phyloP scores from a whole-genome alignment of 2,113 vertebrate species.

The Pimephales promelas region DNA sequence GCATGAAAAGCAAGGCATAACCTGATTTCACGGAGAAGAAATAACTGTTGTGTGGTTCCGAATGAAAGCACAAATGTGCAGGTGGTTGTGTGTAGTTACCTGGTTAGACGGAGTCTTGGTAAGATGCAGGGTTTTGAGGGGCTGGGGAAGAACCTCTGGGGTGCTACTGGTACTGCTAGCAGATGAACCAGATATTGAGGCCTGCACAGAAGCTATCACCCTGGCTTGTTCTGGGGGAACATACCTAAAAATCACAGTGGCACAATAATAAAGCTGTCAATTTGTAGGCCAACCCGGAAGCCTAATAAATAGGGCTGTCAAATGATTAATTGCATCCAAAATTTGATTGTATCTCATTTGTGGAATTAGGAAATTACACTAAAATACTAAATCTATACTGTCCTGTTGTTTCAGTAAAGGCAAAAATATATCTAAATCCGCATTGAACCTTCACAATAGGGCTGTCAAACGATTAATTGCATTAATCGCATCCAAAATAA shows the following conservation, averaged over 20 bases:
- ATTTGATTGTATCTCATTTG: not conserved
- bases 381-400: not conserved
- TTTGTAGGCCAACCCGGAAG: not conserved
- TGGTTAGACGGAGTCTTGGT: slow-evolving; percentile 91
- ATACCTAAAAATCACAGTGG: slow-evolving; percentile 78
- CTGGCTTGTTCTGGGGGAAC: slow-evolving; percentile 94
- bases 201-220: slow-evolving; percentile 87
- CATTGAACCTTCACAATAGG: not conserved
- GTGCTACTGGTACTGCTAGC: slow-evolving; percentile 95
- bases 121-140: slow-evolving; percentile 90
- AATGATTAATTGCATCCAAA: too few relatives aligned
- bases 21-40: not conserved
- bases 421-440: not conserved
- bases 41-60: not conserved
- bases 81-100: slow-evolving; percentile 70
- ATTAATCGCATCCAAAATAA: too few relatives aligned
- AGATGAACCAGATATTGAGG: slow-evolving; percentile 91
- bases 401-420: not conserved
- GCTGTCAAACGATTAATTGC: too few relatives aligned
- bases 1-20: not conserved
- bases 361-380: not conserved
- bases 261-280: not conserved
- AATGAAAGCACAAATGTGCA: not conserved
- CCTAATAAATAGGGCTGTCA: too few relatives aligned
- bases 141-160: slow-evolving; percentile 93